phyloP scores from a whole-genome alignment of 1,140 invertebrate species.

The Eulimnadia texana region DNA sequence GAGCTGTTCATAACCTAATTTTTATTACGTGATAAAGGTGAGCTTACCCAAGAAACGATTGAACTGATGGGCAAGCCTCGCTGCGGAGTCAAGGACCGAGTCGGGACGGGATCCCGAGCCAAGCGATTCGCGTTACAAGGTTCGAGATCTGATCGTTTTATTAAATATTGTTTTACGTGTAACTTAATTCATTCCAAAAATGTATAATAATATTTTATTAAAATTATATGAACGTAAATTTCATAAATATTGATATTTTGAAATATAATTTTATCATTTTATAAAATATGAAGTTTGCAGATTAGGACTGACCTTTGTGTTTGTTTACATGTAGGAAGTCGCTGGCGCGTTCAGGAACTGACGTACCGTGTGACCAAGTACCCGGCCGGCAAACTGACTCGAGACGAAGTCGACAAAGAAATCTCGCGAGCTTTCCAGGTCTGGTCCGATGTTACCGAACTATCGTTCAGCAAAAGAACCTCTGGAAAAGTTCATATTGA shows the following conservation, averaged over 20 bases:
- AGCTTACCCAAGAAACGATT: slow-evolving; percentile 33
- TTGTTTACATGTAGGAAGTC: slow-evolving; percentile 48
- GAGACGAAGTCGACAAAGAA: slow-evolving; percentile 61
- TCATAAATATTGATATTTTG: too few species aligned
- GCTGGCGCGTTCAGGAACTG: slow-evolving; percentile 76
- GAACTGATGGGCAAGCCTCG: slow-evolving; percentile 62
- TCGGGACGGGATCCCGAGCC: slow-evolving; percentile 54
- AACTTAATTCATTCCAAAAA: not conserved
- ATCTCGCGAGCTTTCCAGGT: slow-evolving; percentile 68
- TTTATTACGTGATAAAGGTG: not conserved
- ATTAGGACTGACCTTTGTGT: too few species aligned
- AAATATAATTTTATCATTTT: not conserved
- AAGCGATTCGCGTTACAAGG: slow-evolving; percentile 74
- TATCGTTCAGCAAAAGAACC: slow-evolving; percentile 59
- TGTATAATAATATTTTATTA: too few species aligned
- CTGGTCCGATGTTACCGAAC: slow-evolving; percentile 70
- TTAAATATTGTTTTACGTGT: not conserved
- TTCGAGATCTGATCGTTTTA: slow-evolving; percentile 25
- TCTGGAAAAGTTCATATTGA: slow-evolving; percentile 75
- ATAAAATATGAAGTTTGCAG: not conserved
- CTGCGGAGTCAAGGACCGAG: slow-evolving; percentile 73
- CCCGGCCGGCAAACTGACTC: slow-evolving; percentile 41
- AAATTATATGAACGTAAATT: too few species aligned
- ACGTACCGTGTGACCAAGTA: slow-evolving; percentile 84
- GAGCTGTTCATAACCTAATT: too few species aligned